These are phyloP conservation scores for Smittia sp. DNA, from an alignment of 2,888 invertebrate species.

Conservation along the genomic window DNA sequence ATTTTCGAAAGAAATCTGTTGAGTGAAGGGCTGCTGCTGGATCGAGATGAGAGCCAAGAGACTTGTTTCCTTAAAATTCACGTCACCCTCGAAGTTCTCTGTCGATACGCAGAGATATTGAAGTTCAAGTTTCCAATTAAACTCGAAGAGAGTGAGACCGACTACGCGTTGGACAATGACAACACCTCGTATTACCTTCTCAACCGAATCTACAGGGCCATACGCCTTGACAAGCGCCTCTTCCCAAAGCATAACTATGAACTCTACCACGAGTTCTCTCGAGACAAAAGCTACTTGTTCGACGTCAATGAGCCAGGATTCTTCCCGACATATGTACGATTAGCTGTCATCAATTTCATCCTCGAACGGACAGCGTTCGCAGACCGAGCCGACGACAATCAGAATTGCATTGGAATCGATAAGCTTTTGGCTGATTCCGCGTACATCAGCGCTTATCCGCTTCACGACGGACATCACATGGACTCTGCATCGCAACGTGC, in stretches of 20 bases:
- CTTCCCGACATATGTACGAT: slow-evolving; percentile 64
- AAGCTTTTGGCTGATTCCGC: slow-evolving; percentile 63
- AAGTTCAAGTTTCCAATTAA: slow-evolving; percentile 76
- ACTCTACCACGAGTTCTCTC: slow-evolving; percentile 66
- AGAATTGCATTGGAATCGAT: slow-evolving; percentile 65
- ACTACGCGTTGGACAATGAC: slow-evolving; percentile 1
- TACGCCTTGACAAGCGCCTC: slow-evolving; percentile 59
- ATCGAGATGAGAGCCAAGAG: slow-evolving; percentile 62
- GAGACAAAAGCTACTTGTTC: slow-evolving; percentile 72
- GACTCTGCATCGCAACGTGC: slow-evolving; percentile 54
- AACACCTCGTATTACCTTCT: slow-evolving; percentile 53
- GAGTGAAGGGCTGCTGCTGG: slow-evolving; percentile 61
- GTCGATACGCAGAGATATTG: slow-evolving; percentile 71
- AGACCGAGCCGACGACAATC: slow-evolving; percentile 53
- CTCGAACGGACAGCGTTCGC: slow-evolving; percentile 67
- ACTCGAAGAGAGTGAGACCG: slow-evolving; percentile 54
- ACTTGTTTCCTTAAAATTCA: slow-evolving; percentile 71
- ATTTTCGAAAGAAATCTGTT: slow-evolving; percentile 62
- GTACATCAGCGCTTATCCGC: slow-evolving; percentile 69
- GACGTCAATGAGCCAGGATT: slow-evolving; percentile 64
- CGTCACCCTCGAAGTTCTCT: slow-evolving; percentile 67
- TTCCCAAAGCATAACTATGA: slow-evolving; percentile 64
- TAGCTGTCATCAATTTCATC: slow-evolving; percentile 71
- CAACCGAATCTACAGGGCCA: slow-evolving; percentile 56
- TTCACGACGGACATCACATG: slow-evolving; percentile 66